Conservation (phyloP, 2,888 invertebrate species). For the Trichogramma dendrolimi region DNA sequence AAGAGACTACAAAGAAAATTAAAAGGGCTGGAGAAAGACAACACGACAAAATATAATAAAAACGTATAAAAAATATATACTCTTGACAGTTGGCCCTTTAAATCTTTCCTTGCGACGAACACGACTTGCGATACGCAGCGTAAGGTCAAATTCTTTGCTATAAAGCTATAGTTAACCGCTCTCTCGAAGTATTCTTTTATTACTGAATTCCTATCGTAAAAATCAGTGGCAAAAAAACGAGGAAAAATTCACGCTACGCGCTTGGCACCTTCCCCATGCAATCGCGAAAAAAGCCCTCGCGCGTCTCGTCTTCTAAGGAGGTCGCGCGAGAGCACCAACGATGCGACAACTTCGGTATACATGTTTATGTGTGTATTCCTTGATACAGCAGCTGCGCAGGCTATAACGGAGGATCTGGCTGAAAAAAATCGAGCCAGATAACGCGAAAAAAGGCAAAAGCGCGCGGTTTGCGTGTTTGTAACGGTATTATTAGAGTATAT, state of each 20-base stretch:
- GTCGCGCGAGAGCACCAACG: background rate
- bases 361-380: too few species aligned
- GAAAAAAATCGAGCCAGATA: background rate
- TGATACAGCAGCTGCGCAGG: too few species aligned
- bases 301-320: conserved; percentile 9
- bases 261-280: conserved; percentile 7
- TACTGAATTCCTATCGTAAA: conserved; percentile 24
- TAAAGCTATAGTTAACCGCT: conserved; percentile 1
- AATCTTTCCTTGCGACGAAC: too few species aligned
- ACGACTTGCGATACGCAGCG: too few species aligned
- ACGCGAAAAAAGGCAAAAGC: conserved; percentile 2
- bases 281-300: conserved; percentile 14
- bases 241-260: conserved; percentile 10
- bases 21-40: too few species aligned
- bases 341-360: too few species aligned
- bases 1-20: too few species aligned
- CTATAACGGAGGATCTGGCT: too few species aligned
- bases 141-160: too few species aligned
- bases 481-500: conserved; percentile 16
- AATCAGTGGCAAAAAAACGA: conserved; percentile 18
- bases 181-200: conserved; percentile 19
- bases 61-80: too few species aligned
- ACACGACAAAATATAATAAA: too few species aligned
- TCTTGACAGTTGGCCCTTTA: too few species aligned
- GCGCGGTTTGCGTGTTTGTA: conserved; percentile 20